Conservation (phyloP, 2,113 vertebrate species). For the Dromiciops gliroides region DNA sequence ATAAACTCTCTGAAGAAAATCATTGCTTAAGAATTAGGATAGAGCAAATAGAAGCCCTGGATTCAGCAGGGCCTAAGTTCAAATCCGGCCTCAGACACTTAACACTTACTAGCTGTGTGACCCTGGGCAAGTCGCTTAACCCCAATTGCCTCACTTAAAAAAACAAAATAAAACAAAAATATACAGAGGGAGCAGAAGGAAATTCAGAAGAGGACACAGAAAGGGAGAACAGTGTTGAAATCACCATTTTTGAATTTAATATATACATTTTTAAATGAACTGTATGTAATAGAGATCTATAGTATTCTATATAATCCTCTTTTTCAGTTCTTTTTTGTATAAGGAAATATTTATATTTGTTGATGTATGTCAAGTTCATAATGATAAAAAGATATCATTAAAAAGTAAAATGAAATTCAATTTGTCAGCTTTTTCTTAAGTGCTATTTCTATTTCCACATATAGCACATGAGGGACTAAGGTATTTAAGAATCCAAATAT, state of each 20-base stretch:
- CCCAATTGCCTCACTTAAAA: too few species aligned
- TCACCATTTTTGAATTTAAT: neutral
- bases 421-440: neutral
- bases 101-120: too few species aligned
- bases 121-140: too few species aligned
- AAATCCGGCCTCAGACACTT: too few species aligned
- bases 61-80: too few species aligned
- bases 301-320: neutral
- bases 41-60: too few species aligned
- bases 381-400: neutral
- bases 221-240: neutral
- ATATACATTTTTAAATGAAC: neutral
- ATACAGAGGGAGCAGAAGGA: neutral
- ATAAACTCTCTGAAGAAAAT: too few species aligned
- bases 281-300: neutral
- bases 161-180: too few species aligned
- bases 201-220: neutral
- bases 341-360: neutral
- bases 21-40: too few species aligned
- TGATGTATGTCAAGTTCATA: neutral
- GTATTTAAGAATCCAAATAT: neutral
- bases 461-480: neutral
- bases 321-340: neutral
- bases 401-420: neutral
- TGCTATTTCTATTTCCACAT: neutral